A percentile compares a stretch with the other conserved stretches of the same genome.
Evolutionary conservation across 2,797 vertebrate genomes (phyloP).

Genomic region (Myotis myotis): DNA sequence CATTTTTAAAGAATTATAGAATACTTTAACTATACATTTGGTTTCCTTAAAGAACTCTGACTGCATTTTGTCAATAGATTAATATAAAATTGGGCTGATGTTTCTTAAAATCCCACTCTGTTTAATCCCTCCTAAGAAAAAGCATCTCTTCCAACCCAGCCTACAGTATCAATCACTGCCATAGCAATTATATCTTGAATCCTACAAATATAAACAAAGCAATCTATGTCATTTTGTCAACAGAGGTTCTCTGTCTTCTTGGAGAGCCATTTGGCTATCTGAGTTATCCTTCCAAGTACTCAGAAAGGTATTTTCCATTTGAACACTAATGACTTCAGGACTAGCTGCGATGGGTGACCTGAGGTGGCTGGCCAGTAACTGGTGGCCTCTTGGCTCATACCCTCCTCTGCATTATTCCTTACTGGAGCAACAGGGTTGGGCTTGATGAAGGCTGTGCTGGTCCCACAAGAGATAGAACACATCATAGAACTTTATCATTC

Average conservation of each 20-base stretch:
- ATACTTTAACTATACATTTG: not conserved
- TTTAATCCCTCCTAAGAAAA: not conserved
- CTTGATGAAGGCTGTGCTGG: not conserved
- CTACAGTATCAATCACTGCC: not conserved
- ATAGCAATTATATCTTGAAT: not conserved
- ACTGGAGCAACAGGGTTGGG: not conserved
- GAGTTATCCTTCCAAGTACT: not conserved
- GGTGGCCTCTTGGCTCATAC: not conserved
- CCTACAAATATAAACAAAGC: not conserved
- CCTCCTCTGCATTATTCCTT: not conserved
- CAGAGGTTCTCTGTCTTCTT: not conserved
- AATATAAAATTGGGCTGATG: not conserved
- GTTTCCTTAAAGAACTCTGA: slow-evolving; percentile 21
- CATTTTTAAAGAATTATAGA: not conserved
- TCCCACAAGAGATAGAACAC: not conserved
- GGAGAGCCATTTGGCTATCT: not conserved
- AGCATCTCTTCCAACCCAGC: not conserved
- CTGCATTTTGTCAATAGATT: not conserved
- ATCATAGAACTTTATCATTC: not conserved
- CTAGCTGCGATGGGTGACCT: too few species aligned
- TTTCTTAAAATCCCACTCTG: not conserved
- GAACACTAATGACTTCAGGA: not conserved
- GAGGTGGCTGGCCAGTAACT: not conserved
- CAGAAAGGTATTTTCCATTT: not conserved
- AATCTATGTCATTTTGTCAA: not conserved